phyloP scores from a whole-genome alignment of 2,797 vertebrate genomes.

The Sebastes elongatus region DNA sequence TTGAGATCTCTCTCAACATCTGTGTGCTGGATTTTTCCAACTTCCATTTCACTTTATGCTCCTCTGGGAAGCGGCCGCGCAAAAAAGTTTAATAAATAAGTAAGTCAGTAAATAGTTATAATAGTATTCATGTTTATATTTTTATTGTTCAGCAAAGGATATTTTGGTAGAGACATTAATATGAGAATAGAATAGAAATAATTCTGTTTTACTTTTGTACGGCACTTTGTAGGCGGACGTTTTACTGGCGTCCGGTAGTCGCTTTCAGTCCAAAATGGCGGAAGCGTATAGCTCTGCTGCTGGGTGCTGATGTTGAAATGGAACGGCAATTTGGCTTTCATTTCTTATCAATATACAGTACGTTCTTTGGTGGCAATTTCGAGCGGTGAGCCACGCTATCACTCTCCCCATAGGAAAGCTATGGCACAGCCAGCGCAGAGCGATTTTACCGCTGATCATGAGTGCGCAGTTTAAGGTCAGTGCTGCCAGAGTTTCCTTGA shows the following conservation, averaged over 20 bases:
- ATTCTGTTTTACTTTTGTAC: too few species aligned
- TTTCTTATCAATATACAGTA: too few species aligned
- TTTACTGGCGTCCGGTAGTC: not conserved
- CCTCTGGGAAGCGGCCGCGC: not conserved
- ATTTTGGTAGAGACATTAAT: not conserved
- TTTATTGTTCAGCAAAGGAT: not conserved
- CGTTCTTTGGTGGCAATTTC: not conserved
- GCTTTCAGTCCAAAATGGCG: too few species aligned
- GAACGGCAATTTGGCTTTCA: too few species aligned
- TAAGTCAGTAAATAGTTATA: not conserved
- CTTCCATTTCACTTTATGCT: not conserved
- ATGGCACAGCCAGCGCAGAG: not conserved
- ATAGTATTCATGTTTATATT: not conserved
- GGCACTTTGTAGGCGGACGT: not conserved
- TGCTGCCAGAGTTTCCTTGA: not conserved
- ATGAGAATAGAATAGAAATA: too few species aligned
- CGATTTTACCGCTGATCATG: not conserved
- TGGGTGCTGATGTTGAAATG: too few species aligned
- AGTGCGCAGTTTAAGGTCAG: not conserved
- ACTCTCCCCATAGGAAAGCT: not conserved
- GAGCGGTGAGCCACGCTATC: not conserved
- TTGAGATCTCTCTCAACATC: not conserved
- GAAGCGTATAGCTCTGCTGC: too few species aligned
- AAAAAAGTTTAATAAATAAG: not conserved
- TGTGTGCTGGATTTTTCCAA: not conserved